Percentiles rank a stretch among this genome's conserved stretches.
Conservation (phyloP, 2,797 vertebrate genomes). For the Syngnathus rostellatus region DNA sequence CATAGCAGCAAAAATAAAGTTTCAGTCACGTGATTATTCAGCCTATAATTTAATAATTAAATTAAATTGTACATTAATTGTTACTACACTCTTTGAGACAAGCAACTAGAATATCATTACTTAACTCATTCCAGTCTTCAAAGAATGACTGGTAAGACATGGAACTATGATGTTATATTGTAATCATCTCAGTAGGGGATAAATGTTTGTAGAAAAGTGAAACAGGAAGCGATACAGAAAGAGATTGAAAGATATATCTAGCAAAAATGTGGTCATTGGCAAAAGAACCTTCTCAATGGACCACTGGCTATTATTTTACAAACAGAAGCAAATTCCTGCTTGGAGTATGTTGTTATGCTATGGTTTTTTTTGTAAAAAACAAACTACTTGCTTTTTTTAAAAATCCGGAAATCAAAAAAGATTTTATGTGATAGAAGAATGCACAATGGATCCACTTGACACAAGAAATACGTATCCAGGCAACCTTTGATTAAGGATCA, state of each 20-base stretch:
- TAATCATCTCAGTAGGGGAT: not conserved
- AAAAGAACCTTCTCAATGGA: conserved; percentile 12
- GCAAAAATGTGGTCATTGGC: conserved; percentile 44
- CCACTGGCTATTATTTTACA: not conserved
- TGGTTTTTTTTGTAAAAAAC: too few relatives aligned
- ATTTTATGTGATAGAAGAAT: not conserved
- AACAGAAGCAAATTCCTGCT: not conserved
- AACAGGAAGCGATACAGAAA: not conserved
- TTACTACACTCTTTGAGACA: not conserved
- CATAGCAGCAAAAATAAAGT: not conserved
- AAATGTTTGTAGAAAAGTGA: conserved; percentile 7
- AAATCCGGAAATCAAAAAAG: not conserved
- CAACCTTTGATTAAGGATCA: not conserved
- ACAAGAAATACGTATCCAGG: not conserved
- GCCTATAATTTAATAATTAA: conserved; percentile 2
- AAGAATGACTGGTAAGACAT: conserved; percentile 5
- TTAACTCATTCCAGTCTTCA: not conserved
- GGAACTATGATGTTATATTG: conserved; percentile 12
- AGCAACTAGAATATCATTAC: conserved; percentile 11
- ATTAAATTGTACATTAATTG: not conserved
- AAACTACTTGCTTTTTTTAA: not conserved
- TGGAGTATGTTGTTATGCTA: not conserved
- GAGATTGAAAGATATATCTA: not conserved
- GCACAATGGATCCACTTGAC: conserved; percentile 9
- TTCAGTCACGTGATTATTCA: conserved; percentile 1